Conservation (phyloP, 2,113 vertebrate species). For the Tragelaphus imberbis region DNA sequence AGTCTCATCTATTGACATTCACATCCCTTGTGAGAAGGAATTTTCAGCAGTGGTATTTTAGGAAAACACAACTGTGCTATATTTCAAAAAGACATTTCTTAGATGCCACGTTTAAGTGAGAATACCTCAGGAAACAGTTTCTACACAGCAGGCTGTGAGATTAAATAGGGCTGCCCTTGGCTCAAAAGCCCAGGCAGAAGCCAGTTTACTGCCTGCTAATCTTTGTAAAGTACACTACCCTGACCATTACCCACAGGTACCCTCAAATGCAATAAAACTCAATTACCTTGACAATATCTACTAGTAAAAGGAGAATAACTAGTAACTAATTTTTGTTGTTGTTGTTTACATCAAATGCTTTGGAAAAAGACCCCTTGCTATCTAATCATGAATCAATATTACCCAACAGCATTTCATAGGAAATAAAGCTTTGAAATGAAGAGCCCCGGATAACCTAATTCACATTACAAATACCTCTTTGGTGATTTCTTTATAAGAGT, state of each 20-base stretch:
- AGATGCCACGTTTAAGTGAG: neutral
- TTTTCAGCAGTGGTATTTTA: neutral
- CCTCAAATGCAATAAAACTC: constrained; percentile 45
- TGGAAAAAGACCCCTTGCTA: neutral
- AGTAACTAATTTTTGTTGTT: constrained; percentile 26
- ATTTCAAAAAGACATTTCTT: neutral
- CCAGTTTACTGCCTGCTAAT: constrained; percentile 48
- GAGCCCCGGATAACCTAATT: neutral
- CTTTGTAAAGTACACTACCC: constrained; percentile 29
- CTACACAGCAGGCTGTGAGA: neutral
- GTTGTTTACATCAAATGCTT: constrained; percentile 27
- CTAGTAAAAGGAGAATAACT: constrained; percentile 48
- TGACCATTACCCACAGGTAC: neutral
- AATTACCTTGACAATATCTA: constrained; percentile 53
- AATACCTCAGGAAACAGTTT: constrained; percentile 21
- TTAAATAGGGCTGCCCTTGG: neutral
- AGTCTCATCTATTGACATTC: neutral
- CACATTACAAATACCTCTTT: neutral
- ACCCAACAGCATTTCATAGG: neutral
- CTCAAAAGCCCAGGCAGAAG: constrained; percentile 7
- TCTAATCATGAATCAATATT: constrained; percentile 4
- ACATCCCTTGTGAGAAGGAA: neutral
- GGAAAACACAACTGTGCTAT: neutral
- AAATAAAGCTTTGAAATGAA: neutral
- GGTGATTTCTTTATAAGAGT: neutral